phyloP scores from a whole-genome alignment of 2,113 vertebrate species.

The Cromileptes altivelis region DNA sequence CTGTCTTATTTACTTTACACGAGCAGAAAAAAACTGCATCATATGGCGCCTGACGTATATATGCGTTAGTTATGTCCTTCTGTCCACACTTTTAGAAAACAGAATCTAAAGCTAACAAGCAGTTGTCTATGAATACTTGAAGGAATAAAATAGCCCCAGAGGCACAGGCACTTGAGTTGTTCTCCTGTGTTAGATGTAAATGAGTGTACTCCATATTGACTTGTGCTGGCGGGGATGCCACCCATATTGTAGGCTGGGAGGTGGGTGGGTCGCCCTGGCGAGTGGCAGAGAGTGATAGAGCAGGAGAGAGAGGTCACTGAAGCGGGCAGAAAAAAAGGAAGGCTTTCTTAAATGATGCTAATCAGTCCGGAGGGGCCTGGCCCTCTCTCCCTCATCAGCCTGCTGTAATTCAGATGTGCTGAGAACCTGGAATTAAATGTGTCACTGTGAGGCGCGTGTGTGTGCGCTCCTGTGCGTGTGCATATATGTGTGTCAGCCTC shows the following conservation, averaged over 20 bases:
- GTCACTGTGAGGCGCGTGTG: constrained; percentile 85
- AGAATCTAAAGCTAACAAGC: constrained; percentile 58
- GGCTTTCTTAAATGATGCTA: constrained; percentile 98
- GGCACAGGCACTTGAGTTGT: constrained; percentile 80
- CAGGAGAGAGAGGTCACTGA: constrained; percentile 81
- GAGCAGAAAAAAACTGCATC: constrained; percentile 66
- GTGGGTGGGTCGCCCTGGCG: constrained; percentile 38
- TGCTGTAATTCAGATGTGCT: constrained; percentile 95
- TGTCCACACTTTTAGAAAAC: constrained; percentile 55
- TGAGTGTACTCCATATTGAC: constrained; percentile 91
- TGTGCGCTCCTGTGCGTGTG: constrained; percentile 31
- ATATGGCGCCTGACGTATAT: constrained; percentile 69
- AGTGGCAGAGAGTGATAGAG: constrained; percentile 53
- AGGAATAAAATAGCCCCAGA: constrained; percentile 52
- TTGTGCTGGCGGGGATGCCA: constrained; percentile 91
- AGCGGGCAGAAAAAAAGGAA: constrained; percentile 85
- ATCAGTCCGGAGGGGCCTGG: constrained; percentile 96
- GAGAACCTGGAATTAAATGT: constrained; percentile 97
- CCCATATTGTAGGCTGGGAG: constrained; percentile 87
- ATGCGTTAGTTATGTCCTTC: constrained; percentile 44
- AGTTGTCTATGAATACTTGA: constrained; percentile 23
- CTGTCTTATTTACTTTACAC: constrained; percentile 85
- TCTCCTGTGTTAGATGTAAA: constrained; percentile 89
- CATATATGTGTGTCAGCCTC: constrained; percentile 21
- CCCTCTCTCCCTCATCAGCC: constrained; percentile 91